phyloP scores from a whole-genome alignment of 2,797 vertebrate species.

The Poecilia picta region DNA sequence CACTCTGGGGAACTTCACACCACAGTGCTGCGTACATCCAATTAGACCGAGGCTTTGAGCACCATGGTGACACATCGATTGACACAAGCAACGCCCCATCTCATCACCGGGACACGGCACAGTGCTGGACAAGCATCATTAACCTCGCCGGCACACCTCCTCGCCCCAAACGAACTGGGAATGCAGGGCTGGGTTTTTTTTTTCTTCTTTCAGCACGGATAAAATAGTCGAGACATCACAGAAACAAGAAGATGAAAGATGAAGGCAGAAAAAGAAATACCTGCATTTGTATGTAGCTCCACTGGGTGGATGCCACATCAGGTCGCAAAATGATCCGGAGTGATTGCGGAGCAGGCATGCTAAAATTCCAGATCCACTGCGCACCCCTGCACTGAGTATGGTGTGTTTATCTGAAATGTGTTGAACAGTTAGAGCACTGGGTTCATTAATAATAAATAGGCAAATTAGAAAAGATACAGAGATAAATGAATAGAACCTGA shows the following conservation, averaged over 20 bases:
- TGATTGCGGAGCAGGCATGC: neutral
- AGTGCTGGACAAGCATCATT: conserved; percentile 64
- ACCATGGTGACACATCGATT: conserved; percentile 66
- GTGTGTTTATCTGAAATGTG: neutral
- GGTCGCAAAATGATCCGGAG: neutral
- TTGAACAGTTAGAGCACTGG: neutral
- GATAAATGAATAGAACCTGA: neutral
- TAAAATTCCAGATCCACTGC: neutral
- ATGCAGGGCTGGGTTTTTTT: neutral
- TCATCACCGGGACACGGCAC: conserved; percentile 68
- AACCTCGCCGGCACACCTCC: conserved; percentile 51
- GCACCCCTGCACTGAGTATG: neutral
- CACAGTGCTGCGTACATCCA: conserved; percentile 54
- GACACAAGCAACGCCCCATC: conserved; percentile 63
- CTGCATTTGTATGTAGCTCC: neutral
- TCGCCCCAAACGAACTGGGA: neutral
- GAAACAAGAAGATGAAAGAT: neutral
- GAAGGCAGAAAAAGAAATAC: neutral
- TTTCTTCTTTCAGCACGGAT: neutral
- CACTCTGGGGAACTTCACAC: conserved; percentile 48
- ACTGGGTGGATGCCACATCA: neutral
- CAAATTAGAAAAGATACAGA: neutral
- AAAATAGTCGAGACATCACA: conserved; percentile 5
- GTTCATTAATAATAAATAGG: neutral
- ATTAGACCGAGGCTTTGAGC: conserved; percentile 62